These are phyloP conservation scores for Blennius ocellaris DNA, from an alignment of 2,113 vertebrate species.

Conservation along the genomic window DNA sequence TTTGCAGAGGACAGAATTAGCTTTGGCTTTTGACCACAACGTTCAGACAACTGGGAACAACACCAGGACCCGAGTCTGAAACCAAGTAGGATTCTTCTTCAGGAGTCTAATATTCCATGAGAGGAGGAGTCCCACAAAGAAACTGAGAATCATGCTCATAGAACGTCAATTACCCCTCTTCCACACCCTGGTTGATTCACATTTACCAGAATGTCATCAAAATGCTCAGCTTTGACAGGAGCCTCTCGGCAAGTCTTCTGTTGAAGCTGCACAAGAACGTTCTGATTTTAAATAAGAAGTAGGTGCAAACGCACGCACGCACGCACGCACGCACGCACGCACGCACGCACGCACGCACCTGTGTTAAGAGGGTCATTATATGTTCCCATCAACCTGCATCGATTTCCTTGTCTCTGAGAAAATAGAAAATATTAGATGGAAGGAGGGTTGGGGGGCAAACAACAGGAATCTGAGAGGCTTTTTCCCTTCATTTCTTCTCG, in stretches of 20 bases:
- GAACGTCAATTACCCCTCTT: neutral
- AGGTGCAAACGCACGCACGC: neutral
- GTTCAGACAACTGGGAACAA: no score
- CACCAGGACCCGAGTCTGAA: no score
- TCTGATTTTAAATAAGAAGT: slow-evolving; percentile 12
- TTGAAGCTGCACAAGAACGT: neutral
- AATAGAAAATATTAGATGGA: slow-evolving; percentile 42
- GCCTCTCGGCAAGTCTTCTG: neutral
- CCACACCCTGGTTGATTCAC: neutral
- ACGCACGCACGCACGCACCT: slow-evolving; percentile 28
- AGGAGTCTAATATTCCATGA: no score
- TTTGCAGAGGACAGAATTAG: no score
- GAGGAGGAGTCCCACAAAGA: neutral
- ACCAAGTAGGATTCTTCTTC: no score
- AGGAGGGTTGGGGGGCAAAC: slow-evolving; percentile 7
- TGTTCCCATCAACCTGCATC: slow-evolving; percentile 44
- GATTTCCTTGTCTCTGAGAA: slow-evolving; percentile 40
- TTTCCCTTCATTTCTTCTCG: neutral
- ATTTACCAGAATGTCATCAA: neutral
- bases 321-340: neutral
- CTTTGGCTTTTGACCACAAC: no score
- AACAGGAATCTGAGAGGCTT: neutral
- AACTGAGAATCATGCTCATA: neutral
- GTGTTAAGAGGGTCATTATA: slow-evolving; percentile 39
- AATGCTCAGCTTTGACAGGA: neutral